These are phyloP conservation scores for Elanus axillaris DNA, from an alignment of 2,113 vertebrate species.

Conservation along the genomic window DNA sequence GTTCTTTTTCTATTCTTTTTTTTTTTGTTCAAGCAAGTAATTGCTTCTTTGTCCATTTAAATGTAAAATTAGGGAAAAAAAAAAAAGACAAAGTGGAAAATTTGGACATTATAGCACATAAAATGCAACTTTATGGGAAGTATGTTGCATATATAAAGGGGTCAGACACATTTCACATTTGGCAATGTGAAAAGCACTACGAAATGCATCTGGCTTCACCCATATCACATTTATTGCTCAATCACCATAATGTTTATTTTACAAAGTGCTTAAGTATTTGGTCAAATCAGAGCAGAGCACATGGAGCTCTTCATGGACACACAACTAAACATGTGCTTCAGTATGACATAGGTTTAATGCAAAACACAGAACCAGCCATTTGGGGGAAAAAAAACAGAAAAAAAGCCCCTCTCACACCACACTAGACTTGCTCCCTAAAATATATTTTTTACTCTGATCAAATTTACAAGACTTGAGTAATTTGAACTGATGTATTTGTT, in stretches of 20 bases:
- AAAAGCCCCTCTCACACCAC: rapidly evolving
- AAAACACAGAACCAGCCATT: neutral
- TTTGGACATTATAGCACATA: neutral
- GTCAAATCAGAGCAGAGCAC: neutral
- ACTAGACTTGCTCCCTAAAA: neutral
- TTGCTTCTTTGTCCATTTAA: neutral
- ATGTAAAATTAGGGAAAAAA: neutral
- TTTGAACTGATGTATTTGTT: neutral
- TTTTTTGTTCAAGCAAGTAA: neutral
- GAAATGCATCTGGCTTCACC: neutral
- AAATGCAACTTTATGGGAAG: neutral
- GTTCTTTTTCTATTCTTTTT: neutral
- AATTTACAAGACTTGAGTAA: neutral
- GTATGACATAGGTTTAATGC: neutral
- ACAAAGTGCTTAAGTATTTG: neutral
- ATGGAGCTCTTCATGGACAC: neutral
- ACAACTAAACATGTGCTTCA: neutral
- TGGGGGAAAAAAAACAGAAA: rapidly evolving
- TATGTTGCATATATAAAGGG: neutral
- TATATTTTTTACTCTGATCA: neutral
- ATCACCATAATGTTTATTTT: neutral
- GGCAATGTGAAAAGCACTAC: neutral
- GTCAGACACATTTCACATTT: neutral
- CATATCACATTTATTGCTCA: neutral
- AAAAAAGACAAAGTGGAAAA: neutral